phyloP scores from a whole-genome alignment of 1,140 invertebrate genomes.

The Drosophila novamexicana region DNA sequence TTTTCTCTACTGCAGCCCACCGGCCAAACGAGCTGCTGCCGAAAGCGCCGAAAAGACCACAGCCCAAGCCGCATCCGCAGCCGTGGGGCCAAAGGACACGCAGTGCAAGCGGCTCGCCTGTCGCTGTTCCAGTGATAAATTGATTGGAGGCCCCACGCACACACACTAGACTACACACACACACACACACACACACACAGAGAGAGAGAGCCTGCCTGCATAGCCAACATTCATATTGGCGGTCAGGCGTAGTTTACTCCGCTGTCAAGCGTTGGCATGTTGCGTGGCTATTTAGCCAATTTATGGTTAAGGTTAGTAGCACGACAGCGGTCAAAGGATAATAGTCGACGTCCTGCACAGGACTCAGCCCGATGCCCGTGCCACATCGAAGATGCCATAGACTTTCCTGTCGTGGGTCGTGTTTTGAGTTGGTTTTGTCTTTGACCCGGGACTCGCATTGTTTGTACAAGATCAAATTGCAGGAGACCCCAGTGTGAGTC shows the following conservation, averaged over 20 bases:
- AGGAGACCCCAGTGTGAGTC: slow-evolving; percentile 1
- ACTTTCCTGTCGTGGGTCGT: slow-evolving; percentile 30
- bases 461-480: slow-evolving; percentile 78
- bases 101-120: slow-evolving; percentile 57
- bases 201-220: slow-evolving; percentile 4
- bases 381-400: slow-evolving; percentile 42
- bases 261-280: slow-evolving; percentile 73
- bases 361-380: slow-evolving; percentile 29
- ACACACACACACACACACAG: slow-evolving; percentile 18
- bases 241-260: slow-evolving; percentile 59
- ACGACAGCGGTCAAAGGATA: slow-evolving; percentile 77
- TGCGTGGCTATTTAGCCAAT: slow-evolving; percentile 75
- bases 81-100: slow-evolving; percentile 21
- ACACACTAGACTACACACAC: slow-evolving; percentile 10
- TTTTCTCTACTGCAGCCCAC: slow-evolving; percentile 15
- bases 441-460: slow-evolving; percentile 67
- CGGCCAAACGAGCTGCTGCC: slow-evolving; percentile 12
- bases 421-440: slow-evolving; percentile 45
- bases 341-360: slow-evolving; percentile 62
- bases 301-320: slow-evolving; percentile 73
- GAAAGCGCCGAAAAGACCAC: slow-evolving; percentile 13
- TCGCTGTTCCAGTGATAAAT: slow-evolving; percentile 79
- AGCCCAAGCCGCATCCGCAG: slow-evolving; percentile 31
- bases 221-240: slow-evolving; percentile 53
- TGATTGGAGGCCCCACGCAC: slow-evolving; percentile 56